Evolutionary conservation across 2,113 vertebrate genomes (phyloP).

Genomic region (Ceratotherium simum): DNA sequence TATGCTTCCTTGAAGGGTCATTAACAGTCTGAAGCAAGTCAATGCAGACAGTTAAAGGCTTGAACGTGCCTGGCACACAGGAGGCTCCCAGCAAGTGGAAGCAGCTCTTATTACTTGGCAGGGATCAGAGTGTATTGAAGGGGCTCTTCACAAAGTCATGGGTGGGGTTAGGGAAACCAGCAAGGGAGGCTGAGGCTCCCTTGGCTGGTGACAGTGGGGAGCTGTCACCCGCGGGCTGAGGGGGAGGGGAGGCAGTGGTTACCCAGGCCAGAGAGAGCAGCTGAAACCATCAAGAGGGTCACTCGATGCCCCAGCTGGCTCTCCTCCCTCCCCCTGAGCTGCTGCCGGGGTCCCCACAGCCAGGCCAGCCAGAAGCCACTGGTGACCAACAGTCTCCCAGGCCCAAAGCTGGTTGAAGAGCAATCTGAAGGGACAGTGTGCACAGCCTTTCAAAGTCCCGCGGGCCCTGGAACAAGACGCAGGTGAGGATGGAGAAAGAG

Average conservation of each 20-base stretch:
- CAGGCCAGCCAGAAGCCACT: neutral
- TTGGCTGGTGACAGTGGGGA: neutral
- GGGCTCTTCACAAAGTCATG: neutral
- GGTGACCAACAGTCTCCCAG: neutral
- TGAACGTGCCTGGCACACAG: accelerated
- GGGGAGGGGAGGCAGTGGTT: neutral
- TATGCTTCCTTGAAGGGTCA: neutral
- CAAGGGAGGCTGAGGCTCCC: neutral
- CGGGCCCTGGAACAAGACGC: neutral
- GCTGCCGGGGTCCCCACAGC: neutral
- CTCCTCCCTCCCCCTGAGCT: too few relatives aligned
- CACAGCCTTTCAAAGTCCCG: neutral
- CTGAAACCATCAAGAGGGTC: too few relatives aligned
- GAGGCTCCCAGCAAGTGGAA: neutral
- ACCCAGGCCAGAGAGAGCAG: neutral
- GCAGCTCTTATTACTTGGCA: neutral
- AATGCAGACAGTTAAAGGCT: accelerated
- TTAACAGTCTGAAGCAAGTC: neutral
- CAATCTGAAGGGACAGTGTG: neutral
- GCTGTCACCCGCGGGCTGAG: neutral
- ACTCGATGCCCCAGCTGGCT: neutral
- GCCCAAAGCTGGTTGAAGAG: neutral
- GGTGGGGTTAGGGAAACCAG: accelerated
- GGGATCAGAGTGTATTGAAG: neutral
- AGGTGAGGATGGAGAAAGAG: neutral